Evolutionary conservation across 2,113 vertebrate genomes (phyloP).

Genomic region (Psilopogon haemacephalus): DNA sequence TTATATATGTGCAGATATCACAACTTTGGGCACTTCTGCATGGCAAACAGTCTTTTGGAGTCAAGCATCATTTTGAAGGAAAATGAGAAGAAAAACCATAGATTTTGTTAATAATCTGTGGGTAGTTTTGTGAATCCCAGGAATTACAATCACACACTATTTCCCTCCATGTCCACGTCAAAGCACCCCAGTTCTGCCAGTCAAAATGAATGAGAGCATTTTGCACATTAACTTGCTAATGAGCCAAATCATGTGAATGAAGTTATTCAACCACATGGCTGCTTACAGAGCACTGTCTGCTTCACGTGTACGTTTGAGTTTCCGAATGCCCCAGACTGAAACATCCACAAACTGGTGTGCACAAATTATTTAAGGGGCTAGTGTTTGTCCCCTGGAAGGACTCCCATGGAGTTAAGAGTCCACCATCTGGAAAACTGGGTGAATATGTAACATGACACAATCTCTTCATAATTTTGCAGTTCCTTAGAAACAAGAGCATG

Average conservation of each 20-base stretch:
- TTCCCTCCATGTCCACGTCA: background rate
- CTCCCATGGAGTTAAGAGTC: background rate
- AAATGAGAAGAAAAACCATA: fast-evolving
- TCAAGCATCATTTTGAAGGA: background rate
- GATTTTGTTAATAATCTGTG: background rate
- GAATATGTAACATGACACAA: background rate
- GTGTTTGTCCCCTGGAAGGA: background rate
- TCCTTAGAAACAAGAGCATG: background rate
- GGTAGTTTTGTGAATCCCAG: background rate
- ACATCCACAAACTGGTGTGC: background rate
- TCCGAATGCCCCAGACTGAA: background rate
- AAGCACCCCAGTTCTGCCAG: background rate
- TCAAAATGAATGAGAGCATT: background rate
- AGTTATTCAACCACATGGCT: background rate
- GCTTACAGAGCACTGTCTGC: background rate
- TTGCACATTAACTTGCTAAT: background rate
- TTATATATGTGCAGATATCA: background rate
- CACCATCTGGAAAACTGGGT: background rate
- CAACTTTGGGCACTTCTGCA: background rate
- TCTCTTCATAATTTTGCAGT: background rate
- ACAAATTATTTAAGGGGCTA: background rate
- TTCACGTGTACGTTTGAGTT: background rate
- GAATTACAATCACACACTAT: background rate
- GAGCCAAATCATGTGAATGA: background rate
- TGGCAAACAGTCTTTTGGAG: background rate